These are phyloP conservation scores for Notolabrus celidotus DNA, from an alignment of 2,797 vertebrate species.

Conservation along the genomic window DNA sequence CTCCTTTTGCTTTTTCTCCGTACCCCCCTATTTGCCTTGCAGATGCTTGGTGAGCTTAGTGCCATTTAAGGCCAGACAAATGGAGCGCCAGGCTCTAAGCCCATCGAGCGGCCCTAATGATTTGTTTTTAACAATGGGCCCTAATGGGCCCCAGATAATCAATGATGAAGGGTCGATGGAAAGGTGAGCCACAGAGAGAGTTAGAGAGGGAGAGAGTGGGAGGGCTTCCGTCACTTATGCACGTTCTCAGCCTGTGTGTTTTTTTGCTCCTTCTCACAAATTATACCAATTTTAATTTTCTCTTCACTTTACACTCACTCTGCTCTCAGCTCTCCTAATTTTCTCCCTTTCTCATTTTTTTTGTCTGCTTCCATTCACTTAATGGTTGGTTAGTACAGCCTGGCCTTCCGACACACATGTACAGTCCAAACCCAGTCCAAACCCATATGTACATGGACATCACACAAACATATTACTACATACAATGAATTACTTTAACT, in stretches of 20 bases:
- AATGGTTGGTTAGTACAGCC: background rate
- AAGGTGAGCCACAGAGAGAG: conserved; percentile 86
- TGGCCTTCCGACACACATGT: too few species aligned
- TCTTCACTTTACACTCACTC: conserved; percentile 24
- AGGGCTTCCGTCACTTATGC: conserved; percentile 79
- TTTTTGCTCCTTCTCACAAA: conserved; percentile 30
- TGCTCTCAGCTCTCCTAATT: background rate
- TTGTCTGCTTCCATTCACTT: conserved; percentile 37
- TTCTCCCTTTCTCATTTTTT: background rate
- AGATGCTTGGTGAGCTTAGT: conserved; percentile 89
- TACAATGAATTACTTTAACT: too few species aligned
- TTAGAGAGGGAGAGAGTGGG: conserved; percentile 61
- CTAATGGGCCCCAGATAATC: conserved; percentile 97
- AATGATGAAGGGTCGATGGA: conserved; percentile 94
- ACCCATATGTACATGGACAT: too few species aligned
- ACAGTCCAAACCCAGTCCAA: too few species aligned
- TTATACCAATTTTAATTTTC: conserved; percentile 52
- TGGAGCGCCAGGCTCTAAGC: conserved; percentile 91
- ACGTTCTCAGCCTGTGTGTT: conserved; percentile 55
- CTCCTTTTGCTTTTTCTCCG: conserved; percentile 47
- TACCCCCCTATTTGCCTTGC: conserved; percentile 86
- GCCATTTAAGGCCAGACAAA: conserved; percentile 95
- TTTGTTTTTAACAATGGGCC: conserved; percentile 97
- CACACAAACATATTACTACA: too few species aligned
- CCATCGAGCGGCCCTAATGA: conserved; percentile 94